Percentiles rank a stretch among this genome's conserved stretches.
Conservation (phyloP, 2,888 invertebrate species). For the Arrhopalites spinosus region DNA sequence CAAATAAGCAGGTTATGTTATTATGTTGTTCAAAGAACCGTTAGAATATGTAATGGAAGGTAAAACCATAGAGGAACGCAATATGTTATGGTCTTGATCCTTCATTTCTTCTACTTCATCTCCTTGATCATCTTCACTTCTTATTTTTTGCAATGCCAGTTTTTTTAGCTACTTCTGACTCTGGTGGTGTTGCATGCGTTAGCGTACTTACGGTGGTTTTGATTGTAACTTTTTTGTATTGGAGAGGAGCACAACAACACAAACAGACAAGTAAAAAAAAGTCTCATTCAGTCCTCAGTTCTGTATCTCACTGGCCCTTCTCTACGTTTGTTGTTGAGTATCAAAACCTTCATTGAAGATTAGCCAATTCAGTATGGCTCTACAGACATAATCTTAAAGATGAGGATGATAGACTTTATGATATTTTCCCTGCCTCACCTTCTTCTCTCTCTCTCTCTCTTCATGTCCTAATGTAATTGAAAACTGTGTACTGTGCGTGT, state of each 20-base stretch:
- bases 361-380: neutral
- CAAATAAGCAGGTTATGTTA: constrained; percentile 30
- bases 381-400: neutral
- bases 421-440: neutral
- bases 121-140: neutral
- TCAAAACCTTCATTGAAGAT: neutral
- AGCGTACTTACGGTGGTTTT: constrained; percentile 19
- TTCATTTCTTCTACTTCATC: neutral
- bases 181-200: neutral
- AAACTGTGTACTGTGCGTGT: neutral
- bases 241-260: neutral
- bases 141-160: neutral
- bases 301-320: neutral
- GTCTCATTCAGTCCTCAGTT: neutral
- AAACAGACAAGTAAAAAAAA: neutral
- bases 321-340: neutral
- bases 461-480: neutral
- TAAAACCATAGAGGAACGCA: neutral
- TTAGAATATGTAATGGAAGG: constrained; percentile 1
- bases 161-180: neutral
- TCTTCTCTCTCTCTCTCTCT: neutral
- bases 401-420: neutral
- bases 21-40: constrained; percentile 32
- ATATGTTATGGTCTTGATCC: neutral
- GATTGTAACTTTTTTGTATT: constrained; percentile 6